Evolutionary conservation across 1,140 invertebrate species (phyloP), one percentile per base, ranked within the genome.

Genomic region (Campodea augens): DNA sequence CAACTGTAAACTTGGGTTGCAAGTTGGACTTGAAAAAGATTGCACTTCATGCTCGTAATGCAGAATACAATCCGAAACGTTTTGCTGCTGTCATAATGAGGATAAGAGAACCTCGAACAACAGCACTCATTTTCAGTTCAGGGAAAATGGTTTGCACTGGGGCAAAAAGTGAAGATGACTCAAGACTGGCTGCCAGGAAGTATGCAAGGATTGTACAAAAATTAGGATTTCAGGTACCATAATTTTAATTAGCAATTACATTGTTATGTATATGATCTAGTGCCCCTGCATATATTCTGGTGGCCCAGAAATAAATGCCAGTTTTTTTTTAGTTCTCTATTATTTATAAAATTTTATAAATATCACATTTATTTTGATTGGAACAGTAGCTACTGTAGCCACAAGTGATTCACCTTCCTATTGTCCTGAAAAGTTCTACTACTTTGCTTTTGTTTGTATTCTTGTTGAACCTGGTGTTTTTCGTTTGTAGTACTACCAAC

Each of bases 111-210:
- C 96, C 96, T 0, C 68, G 96, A 52, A 99, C 96, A 2, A 99
- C 96, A 20, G 96, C 96, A 12, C 65, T 99, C 10, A 99, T 99
- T 52, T 99, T 99, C 59, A 95, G 90, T 56, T 98, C 93, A 32
- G 96, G 96, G 0, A 99, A 99, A 75, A 98, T 99, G 95, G 96
- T 99, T 0, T 99, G 96, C 61, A 99, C 96, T 1, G 96, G 96
- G 18, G 96, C 96, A 1, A 99, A 98, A 69, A 98, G 90, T 72
- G 95, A 98, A 70, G 92, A 97, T 57, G 83, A 92, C 59, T 97
- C 92, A 0, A 71, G 91, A 53, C 65, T 98, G 48, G 96, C 96
- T 42, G 95, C 93, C 2, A 72, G 95, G 57, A 98, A 98, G 67
- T 99, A 98, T 72, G 96, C 96, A 18, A 73, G 96, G 57, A 99